Evolutionary conservation across 2,888 invertebrate genomes (phyloP).

Genomic region (Oithona nana): DNA sequence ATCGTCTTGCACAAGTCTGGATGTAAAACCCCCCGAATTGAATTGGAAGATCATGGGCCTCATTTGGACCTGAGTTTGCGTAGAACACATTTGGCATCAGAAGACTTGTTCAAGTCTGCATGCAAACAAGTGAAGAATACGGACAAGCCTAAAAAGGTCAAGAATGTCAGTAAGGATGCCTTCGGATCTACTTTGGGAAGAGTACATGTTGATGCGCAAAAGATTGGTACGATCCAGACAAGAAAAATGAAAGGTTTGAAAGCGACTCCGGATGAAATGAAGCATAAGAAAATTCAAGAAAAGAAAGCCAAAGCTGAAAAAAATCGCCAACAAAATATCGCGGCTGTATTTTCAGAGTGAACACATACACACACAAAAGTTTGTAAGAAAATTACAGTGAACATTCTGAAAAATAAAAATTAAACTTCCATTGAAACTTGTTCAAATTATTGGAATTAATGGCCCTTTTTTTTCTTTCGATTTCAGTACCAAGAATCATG

Average conservation of each 20-base stretch:
- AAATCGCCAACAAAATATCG: not conserved
- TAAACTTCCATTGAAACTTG: too few species aligned
- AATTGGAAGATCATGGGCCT: slow-evolving; percentile 84
- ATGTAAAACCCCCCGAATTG: slow-evolving; percentile 64
- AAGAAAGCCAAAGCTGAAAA: slow-evolving; percentile 2
- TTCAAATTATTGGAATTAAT: too few species aligned
- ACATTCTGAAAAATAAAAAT: too few species aligned
- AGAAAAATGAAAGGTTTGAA: slow-evolving; percentile 74
- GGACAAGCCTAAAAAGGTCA: slow-evolving; percentile 59
- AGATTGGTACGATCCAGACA: slow-evolving; percentile 62
- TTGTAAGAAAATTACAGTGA: too few species aligned
- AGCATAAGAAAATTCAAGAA: slow-evolving; percentile 28
- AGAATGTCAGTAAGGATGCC: slow-evolving; percentile 69
- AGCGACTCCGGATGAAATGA: slow-evolving; percentile 45
- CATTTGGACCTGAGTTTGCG: slow-evolving; percentile 66
- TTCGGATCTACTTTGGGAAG: slow-evolving; percentile 77
- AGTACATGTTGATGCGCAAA: slow-evolving; percentile 78
- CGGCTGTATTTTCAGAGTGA: slow-evolving; percentile 7
- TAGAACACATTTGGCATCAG: slow-evolving; percentile 69
- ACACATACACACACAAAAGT: too few species aligned
- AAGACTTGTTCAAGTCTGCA: slow-evolving; percentile 64
- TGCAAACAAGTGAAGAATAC: slow-evolving; percentile 58
- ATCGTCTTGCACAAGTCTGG: slow-evolving; percentile 78
- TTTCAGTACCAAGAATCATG: too few species aligned
- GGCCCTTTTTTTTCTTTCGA: too few species aligned